Evolutionary conservation across 2,113 vertebrate species (phyloP).

Genomic region (Notarius quadriscutis): DNA sequence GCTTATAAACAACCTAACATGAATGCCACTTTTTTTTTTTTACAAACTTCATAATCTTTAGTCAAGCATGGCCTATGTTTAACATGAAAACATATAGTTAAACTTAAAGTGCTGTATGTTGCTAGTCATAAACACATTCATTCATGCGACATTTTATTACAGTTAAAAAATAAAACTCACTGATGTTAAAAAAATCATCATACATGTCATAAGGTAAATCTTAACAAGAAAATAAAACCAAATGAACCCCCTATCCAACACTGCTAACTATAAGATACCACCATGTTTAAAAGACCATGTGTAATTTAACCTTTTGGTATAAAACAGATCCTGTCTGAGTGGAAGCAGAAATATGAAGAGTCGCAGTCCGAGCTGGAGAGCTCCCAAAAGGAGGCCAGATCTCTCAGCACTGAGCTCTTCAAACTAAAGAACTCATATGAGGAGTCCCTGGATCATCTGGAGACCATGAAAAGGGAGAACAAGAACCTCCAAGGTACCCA

Average conservation of each 20-base stretch:
- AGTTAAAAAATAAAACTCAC: background rate
- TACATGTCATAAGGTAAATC: background rate
- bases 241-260: slow-evolving; percentile 41
- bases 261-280: slow-evolving; percentile 68
- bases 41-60: background rate
- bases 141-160: background rate
- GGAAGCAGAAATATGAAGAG: slow-evolving; percentile 72
- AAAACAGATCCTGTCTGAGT: slow-evolving; percentile 65
- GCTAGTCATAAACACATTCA: background rate
- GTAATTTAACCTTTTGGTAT: background rate
- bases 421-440: slow-evolving; percentile 72
- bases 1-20: background rate
- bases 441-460: slow-evolving; percentile 67
- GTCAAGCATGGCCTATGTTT: background rate
- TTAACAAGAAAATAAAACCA: background rate
- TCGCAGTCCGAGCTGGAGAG: slow-evolving; percentile 66
- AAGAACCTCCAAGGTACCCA: slow-evolving; percentile 67
- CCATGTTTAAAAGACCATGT: background rate
- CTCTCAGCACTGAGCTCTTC: slow-evolving; percentile 68
- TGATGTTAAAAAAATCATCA: background rate
- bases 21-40: background rate
- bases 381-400: slow-evolving; percentile 66
- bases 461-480: slow-evolving; percentile 69
- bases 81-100: background rate
- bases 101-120: too few relatives aligned